Base-by-base conservation (phyloP, 2,113 vertebrate genomes). In the Ptychochromis oligacanthus region DNA sequence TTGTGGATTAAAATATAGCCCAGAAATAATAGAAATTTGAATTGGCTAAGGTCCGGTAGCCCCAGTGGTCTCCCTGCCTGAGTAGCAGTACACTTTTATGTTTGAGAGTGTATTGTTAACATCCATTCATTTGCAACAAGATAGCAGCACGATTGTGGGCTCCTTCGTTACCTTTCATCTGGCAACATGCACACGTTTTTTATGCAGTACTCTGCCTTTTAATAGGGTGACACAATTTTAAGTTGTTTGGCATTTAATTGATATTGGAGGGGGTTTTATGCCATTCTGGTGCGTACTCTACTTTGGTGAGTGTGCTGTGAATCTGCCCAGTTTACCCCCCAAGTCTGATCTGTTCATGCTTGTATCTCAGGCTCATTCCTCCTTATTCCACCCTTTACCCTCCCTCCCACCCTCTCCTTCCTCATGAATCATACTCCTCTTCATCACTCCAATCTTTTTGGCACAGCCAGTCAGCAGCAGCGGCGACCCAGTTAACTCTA, bases 381-480 rank as follows among this genome's bases (percentile, higher is more conserved):
- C 38, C 10, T 79, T 76, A 14, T 26, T 67, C 60, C 57, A 57
- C 55, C 22, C 55, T 13, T 61, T 36, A 24, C 38, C 38, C 72
- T 67, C 55, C 74, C 55, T 52, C 59, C 34, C 52, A n/a, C n/a
- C n/a, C n/a, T n/a, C 43, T 38, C 79, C 60, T 46, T 77, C 55
- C 59, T 64, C 38, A 70, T 46, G 38, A 80, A 57, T 78, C 82
- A 77, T 26, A 13, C 28, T 81, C 80, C 62, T 75, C 80, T 83
- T 82, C 67, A 87, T 87, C 79, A 90, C 91, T 82, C 79, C 92
- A 93, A 90, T 90, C 93, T 70, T 92, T 93, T 93, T 87, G 40
- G 75, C 81, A 75, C 87, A 83, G 82, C 80, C 75, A 81, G 74
- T 81, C 54, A 2, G 6, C 65, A 70, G 57, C 31, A 77, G 82